Conservation (phyloP, 2,888 invertebrate genomes). For the Spisula solida region DNA sequence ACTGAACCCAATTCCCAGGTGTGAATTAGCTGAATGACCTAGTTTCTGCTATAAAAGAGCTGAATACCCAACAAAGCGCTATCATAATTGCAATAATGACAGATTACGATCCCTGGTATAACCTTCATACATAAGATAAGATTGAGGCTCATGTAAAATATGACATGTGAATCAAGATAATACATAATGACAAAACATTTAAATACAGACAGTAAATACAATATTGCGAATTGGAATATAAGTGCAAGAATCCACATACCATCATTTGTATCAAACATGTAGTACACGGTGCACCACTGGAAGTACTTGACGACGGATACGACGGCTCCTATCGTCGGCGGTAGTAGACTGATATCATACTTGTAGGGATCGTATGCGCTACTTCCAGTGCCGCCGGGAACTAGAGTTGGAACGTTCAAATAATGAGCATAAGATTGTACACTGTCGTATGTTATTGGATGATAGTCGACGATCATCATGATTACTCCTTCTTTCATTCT, state of each 20-base stretch:
- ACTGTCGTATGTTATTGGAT: conserved; percentile 79
- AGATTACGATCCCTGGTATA: no score
- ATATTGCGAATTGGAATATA: no score
- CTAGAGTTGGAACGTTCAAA: conserved; percentile 83
- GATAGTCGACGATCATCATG: conserved; percentile 81
- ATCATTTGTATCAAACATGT: conserved; percentile 96
- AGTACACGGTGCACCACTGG: conserved; percentile 95
- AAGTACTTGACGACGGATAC: conserved; percentile 97
- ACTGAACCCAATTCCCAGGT: no score
- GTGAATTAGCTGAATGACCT: no score
- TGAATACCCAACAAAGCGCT: no score
- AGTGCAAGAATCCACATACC: conserved; percentile 89
- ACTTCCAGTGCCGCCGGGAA: conserved; percentile 79
- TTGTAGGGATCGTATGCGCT: conserved; percentile 72
- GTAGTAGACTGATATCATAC: conserved; percentile 91
- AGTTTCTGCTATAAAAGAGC: no score
- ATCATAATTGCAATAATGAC: no score
- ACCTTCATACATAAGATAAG: no score
- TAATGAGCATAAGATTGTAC: conserved; percentile 83
- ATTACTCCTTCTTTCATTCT: conserved; percentile 81
- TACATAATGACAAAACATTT: no score
- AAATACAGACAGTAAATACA: no score
- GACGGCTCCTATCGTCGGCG: conserved; percentile 97
- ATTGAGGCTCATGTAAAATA: no score
- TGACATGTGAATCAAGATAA: no score